A percentile compares a stretch with the other conserved stretches of the same genome.
phyloP scores from a whole-genome alignment of 2,797 vertebrate genomes.

The Ptychobarbus kaznakovi region DNA sequence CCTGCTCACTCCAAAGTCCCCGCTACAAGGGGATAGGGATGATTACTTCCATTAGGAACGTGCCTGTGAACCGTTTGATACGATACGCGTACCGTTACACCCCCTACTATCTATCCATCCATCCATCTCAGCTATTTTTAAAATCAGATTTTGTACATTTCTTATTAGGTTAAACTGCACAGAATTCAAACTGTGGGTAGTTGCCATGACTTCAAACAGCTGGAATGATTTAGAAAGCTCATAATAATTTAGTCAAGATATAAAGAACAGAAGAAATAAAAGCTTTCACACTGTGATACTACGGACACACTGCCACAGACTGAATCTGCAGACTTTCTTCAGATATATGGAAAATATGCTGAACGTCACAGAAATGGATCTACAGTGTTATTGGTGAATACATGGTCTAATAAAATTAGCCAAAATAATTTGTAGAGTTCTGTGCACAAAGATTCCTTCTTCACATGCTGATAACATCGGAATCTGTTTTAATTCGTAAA shows the following conservation, averaged over 20 bases:
- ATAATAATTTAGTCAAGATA: background rate
- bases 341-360: background rate
- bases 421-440: background rate
- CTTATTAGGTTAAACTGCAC: background rate
- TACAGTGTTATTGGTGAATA: background rate
- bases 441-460: background rate
- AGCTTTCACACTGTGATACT: background rate
- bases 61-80: too few relatives aligned
- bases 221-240: background rate
- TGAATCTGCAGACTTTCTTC: background rate
- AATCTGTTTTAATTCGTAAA: background rate
- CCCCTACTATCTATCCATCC: too few relatives aligned
- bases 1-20: too few relatives aligned
- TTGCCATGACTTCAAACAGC: conserved; percentile 9
- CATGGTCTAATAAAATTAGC: background rate
- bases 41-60: too few relatives aligned
- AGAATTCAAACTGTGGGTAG: background rate
- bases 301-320: background rate
- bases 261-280: background rate
- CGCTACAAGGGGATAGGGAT: too few relatives aligned
- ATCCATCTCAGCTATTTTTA: background rate
- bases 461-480: background rate
- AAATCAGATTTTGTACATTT: background rate
- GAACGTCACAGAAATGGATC: background rate
- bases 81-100: too few relatives aligned